Base-by-base conservation (phyloP, 2,113 vertebrate genomes). In the Lonchura striata region DNA sequence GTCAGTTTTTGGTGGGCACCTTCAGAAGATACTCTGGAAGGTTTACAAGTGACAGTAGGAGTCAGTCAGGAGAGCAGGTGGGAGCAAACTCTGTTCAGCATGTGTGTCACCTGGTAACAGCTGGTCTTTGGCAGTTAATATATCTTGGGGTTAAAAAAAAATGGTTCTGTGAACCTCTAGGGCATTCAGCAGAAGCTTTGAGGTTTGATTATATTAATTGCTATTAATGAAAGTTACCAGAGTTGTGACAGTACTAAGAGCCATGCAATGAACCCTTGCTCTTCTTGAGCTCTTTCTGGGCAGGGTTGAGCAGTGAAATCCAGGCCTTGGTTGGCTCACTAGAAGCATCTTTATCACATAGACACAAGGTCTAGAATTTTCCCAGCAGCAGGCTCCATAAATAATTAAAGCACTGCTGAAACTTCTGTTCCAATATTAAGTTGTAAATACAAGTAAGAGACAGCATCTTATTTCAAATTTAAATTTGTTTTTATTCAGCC, bases 371-470 rank as follows among this genome's bases (percentile, higher is more conserved):
- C 83, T 95, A 87, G 88, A 94, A 94, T 94, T 92, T 96, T 96
- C 77, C 53, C 74, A 61, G 93, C 50, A 84, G 77, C 74, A 60
- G 37, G 27, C 64, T 83, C 61, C 54, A 63, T 97, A 88, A 96
- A 97, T 91, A 95, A 92, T 93, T 85, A 93, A 95, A 88, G 83
- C 56, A 53, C 18, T 47, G 47, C 33, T 91, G 81, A 89, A 95
- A 95, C 87, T 88, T 88, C 52, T 92, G 31, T 95, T 94, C 86
- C 77, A 84, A 87, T 96, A 94, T 91, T 52, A 94, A 88, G 80
- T 82, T 92, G 89, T 95, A 95, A 82, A 87, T 91, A 87, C 74
- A 89, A 86, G 59, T 78, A 61, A 82, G 86, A 89, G 90, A 94
- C 75, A 69, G 78, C 77, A 65, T 95, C 93, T 87, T 84, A 91